Percentiles rank a stretch among this genome's conserved stretches.
Conservation (phyloP, 2,888 invertebrate species). For the Epirrita christyi region DNA sequence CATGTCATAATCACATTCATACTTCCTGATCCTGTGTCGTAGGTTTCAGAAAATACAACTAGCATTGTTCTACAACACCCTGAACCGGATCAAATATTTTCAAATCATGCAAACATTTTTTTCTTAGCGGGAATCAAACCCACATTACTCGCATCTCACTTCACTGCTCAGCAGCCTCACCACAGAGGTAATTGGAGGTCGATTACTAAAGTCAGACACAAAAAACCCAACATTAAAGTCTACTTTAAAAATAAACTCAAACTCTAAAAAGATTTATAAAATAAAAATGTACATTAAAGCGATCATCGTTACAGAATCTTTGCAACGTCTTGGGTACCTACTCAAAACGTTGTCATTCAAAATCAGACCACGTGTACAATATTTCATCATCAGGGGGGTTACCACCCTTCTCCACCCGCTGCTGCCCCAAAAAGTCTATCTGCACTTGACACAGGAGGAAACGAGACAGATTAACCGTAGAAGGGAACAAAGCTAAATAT, state of each 20-base stretch:
- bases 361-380: slow-evolving; percentile 90
- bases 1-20: too few relatives aligned
- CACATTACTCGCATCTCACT: too few relatives aligned
- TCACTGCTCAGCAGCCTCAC: too few relatives aligned
- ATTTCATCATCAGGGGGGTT: slow-evolving; percentile 87
- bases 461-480: slow-evolving; percentile 84
- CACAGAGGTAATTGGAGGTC: too few relatives aligned
- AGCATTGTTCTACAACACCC: too few relatives aligned
- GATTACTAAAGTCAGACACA: background rate
- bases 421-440: slow-evolving; percentile 78
- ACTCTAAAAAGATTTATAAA: slow-evolving; percentile 7
- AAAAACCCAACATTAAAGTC: background rate
- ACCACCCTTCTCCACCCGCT: slow-evolving; percentile 46
- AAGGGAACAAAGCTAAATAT: slow-evolving; percentile 85
- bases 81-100: too few relatives aligned
- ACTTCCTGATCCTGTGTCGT: too few relatives aligned
- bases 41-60: too few relatives aligned
- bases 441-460: slow-evolving; percentile 84
- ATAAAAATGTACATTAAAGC: slow-evolving; percentile 52
- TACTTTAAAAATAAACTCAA: background rate
- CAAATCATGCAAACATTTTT: too few relatives aligned
- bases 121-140: too few relatives aligned
- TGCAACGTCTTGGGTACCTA: slow-evolving; percentile 69
- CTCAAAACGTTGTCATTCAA: slow-evolving; percentile 87
- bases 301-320: slow-evolving; percentile 26